Percentiles rank a stretch among this genome's conserved stretches.
Evolutionary conservation across 2,797 vertebrate genomes (phyloP).

Genomic region (Spinus pinus): DNA sequence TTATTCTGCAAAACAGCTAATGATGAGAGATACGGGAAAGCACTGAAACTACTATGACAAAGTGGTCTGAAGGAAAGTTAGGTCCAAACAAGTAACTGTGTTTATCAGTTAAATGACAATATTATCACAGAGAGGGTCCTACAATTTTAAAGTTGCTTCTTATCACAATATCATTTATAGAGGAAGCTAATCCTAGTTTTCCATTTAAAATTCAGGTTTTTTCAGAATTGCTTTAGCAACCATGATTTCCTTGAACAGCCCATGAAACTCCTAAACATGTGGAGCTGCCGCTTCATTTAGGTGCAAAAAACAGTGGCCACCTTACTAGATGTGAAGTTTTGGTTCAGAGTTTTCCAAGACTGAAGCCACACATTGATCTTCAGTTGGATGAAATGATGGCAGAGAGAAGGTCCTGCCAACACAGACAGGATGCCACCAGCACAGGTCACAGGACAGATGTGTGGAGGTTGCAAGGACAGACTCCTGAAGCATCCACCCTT

Average conservation of each 20-base stretch:
- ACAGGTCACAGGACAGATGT: rapidly evolving
- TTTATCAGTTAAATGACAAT: neutral
- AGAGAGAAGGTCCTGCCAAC: neutral
- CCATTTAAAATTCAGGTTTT: neutral
- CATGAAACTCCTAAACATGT: neutral
- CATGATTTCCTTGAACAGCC: neutral
- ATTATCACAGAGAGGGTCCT: neutral
- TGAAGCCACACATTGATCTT: conserved; percentile 81
- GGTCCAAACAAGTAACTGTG: neutral
- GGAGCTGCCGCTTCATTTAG: neutral
- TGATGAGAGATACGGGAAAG: neutral
- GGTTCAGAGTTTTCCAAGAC: conserved; percentile 77
- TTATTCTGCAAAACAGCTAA: neutral
- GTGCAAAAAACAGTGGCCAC: conserved; percentile 53
- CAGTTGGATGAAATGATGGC: conserved; percentile 68
- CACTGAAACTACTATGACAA: neutral
- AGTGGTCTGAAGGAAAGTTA: neutral
- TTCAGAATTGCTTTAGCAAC: neutral
- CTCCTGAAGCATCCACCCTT: neutral
- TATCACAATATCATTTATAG: neutral
- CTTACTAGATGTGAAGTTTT: conserved; percentile 82
- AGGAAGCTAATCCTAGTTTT: neutral
- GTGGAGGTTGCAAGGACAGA: rapidly evolving
- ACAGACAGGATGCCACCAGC: rapidly evolving
- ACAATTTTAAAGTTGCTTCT: neutral